A percentile compares a stretch with the other conserved stretches of the same genome.
phyloP scores from a whole-genome alignment of 2,113 vertebrate species.

The Tympanuchus pallidicinctus region DNA sequence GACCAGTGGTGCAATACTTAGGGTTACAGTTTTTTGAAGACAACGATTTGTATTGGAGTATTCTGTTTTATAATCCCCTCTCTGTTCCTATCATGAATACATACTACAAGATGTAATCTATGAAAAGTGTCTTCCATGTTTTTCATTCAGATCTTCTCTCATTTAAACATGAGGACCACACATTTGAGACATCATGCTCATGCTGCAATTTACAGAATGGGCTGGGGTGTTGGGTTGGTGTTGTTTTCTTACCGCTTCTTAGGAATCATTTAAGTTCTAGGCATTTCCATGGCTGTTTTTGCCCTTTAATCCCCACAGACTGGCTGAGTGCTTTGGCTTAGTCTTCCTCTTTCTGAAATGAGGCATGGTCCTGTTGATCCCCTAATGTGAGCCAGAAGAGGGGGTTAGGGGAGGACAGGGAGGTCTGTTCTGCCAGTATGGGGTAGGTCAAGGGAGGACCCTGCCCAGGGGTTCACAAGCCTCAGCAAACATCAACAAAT shows the following conservation, averaged over 20 bases:
- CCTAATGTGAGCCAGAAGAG: not conserved
- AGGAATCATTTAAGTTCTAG: not conserved
- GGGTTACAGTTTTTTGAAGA: not conserved
- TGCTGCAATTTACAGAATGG: not conserved
- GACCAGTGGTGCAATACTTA: not conserved
- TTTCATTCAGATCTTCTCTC: not conserved
- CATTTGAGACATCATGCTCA: not conserved
- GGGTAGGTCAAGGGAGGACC: not conserved
- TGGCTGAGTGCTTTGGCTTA: slow-evolving; percentile 30
- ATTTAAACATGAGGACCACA: not conserved
- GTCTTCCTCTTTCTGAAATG: slow-evolving; percentile 16
- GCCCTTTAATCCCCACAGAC: slow-evolving; percentile 10
- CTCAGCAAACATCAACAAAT: not conserved
- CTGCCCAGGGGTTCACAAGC: not conserved
- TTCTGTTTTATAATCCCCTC: slow-evolving; percentile 4
- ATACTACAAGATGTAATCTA: not conserved
- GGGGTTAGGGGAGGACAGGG: fast-evolving
- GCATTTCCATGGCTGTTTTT: slow-evolving; percentile 42
- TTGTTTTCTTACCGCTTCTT: not conserved
- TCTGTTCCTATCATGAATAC: slow-evolving; percentile 1
- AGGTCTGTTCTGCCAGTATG: not conserved
- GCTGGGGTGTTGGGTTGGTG: not conserved
- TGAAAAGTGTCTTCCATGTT: not conserved
- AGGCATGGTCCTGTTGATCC: not conserved
- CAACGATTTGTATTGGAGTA: not conserved